A percentile compares a stretch with the other conserved stretches of the same genome.
These are phyloP conservation scores for Salticus scenicus DNA, from an alignment of 2,888 invertebrate genomes.

Conservation along the genomic window DNA sequence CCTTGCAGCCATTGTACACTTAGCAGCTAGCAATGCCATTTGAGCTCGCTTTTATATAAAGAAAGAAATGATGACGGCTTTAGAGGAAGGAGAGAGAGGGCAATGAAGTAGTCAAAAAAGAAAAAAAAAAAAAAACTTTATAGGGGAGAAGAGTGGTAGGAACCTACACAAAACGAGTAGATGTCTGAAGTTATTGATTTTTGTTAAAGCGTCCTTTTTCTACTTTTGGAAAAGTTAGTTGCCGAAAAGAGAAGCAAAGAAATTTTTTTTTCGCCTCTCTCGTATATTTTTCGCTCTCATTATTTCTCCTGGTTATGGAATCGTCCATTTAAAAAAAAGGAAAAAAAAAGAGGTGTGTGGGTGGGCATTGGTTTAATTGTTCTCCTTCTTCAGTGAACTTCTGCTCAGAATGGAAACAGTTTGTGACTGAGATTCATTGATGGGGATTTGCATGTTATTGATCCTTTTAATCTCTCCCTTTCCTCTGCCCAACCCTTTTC, in stretches of 20 bases:
- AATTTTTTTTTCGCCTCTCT: constrained; percentile 32
- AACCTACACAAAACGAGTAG: constrained; percentile 67
- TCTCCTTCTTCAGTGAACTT: constrained; percentile 18
- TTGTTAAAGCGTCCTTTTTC: constrained; percentile 69
- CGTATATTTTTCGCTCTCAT: constrained; percentile 50
- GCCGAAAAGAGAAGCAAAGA: constrained; percentile 49
- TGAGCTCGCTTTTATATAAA: constrained; percentile 12
- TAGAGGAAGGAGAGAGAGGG: constrained; percentile 27
- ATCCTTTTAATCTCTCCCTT: constrained; percentile 47
- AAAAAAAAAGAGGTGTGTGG: constrained; percentile 8
- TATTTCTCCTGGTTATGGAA: constrained; percentile 54
- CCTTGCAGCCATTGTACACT: neutral
- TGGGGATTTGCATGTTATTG: constrained; percentile 65
- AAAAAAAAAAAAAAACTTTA: constrained; percentile 36
- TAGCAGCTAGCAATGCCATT: constrained; percentile 47
- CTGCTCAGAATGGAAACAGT: constrained; percentile 12
- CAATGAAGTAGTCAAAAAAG: neutral
- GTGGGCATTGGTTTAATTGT: constrained; percentile 21
- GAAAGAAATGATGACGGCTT: constrained; percentile 8
- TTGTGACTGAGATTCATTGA: constrained; percentile 26
- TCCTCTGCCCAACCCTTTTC: neutral
- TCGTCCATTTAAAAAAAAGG: constrained; percentile 44
- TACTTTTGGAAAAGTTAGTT: constrained; percentile 60
- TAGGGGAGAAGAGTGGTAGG: constrained; percentile 28
- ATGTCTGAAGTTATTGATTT: constrained; percentile 70